A percentile compares a stretch with the other conserved stretches of the same genome.
Conservation (phyloP, 1,140 invertebrate species). For the Bilobella aurantiaca region DNA sequence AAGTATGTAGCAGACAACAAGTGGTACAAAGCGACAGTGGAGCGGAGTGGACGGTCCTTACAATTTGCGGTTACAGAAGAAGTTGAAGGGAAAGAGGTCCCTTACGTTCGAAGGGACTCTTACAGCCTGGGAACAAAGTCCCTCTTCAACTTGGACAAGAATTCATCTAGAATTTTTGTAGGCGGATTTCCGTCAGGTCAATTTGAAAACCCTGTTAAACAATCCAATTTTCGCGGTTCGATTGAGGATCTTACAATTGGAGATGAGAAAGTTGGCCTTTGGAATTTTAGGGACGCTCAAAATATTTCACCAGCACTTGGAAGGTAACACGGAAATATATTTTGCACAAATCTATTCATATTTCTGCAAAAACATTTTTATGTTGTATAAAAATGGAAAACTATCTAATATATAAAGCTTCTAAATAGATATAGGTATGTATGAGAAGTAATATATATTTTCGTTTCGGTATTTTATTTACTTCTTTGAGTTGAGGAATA, state of each 20-base stretch:
- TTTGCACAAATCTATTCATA: no score
- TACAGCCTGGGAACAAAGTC: conserved; percentile 57
- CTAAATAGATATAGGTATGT: no score
- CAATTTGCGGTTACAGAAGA: conserved; percentile 70
- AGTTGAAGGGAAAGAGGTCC: conserved; percentile 49
- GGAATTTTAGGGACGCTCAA: conserved; percentile 79
- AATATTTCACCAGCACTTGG: conserved; percentile 61
- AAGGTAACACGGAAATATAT: no score
- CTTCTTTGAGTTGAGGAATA: no score
- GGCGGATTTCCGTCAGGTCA: conserved; percentile 65
- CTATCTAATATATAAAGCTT: no score
- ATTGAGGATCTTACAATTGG: conserved; percentile 85
- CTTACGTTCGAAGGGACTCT: conserved; percentile 46
- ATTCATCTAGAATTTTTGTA: conserved; percentile 77
- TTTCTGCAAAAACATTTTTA: no score
- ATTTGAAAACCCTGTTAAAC: conserved; percentile 55
- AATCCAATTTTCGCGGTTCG: conserved; percentile 69
- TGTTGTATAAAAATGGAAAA: no score
- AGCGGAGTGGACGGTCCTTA: conserved; percentile 72
- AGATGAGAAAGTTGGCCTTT: conserved; percentile 76
- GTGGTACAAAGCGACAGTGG: conserved; percentile 83
- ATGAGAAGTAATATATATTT: no score
- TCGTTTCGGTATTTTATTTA: no score
- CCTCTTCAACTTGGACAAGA: conserved; percentile 74
- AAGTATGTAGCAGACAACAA: conserved; percentile 68